A percentile compares a stretch with the other conserved stretches of the same genome.
phyloP scores from a whole-genome alignment of 2,113 vertebrate species.

The Semicossyphus pulcher region DNA sequence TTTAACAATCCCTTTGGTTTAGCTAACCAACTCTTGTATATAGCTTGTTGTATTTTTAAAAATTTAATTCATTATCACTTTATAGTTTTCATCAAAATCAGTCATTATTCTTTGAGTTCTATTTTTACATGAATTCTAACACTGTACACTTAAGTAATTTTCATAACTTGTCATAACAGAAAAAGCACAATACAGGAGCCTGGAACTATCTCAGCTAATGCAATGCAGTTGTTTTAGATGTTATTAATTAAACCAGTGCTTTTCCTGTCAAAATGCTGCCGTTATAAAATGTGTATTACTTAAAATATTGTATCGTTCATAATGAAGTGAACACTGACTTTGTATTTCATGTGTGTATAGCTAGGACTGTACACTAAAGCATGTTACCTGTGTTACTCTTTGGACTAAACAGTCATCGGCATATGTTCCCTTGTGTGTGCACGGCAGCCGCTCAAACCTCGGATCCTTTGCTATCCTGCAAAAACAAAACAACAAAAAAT shows the following conservation, averaged over 20 bases:
- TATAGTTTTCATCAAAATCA: no score
- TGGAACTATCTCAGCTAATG: no score
- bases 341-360: not conserved
- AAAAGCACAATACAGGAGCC: no score
- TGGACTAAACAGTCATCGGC: slow-evolving; percentile 98
- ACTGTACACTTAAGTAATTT: not conserved
- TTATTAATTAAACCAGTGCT: not conserved
- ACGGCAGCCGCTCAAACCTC: slow-evolving; percentile 94
- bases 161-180: no score
- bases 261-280: not conserved
- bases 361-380: not conserved
- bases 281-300: not conserved
- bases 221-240: not conserved
- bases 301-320: not conserved
- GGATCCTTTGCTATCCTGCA: slow-evolving; percentile 96
- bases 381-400: slow-evolving; percentile 94
- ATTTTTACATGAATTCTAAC: not conserved
- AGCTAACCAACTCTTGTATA: no score
- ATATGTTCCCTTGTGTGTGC: slow-evolving; percentile 95
- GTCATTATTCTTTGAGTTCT: no score
- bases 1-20: no score
- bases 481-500: slow-evolving; percentile 7
- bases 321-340: not conserved
- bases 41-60: no score
- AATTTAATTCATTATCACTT: no score